phyloP scores from a whole-genome alignment of 2,113 vertebrate genomes.

The Pseudonaja textilis region DNA sequence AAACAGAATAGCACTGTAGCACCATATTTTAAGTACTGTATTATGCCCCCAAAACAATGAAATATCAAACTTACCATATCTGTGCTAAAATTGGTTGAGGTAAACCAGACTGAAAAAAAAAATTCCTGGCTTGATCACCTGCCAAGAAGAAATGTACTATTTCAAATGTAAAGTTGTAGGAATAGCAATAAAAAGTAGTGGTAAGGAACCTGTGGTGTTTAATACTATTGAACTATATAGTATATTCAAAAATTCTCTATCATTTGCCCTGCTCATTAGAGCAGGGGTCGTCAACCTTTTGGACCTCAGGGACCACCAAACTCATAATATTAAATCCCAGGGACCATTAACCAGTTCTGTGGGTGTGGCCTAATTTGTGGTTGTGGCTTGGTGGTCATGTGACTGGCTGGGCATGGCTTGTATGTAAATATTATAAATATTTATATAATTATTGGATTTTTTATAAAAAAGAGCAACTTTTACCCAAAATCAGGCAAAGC shows the following conservation, averaged over 20 bases:
- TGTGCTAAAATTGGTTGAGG: conserved; percentile 96
- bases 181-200: neutral
- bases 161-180: conserved; percentile 38
- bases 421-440: too few relatives aligned
- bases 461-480: too few relatives aligned
- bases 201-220: neutral
- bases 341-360: too few relatives aligned
- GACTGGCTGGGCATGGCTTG: too few relatives aligned
- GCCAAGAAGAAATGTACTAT: conserved; percentile 43
- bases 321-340: too few relatives aligned
- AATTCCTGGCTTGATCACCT: conserved; percentile 98
- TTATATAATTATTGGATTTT: too few relatives aligned
- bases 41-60: neutral
- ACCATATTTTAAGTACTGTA: neutral
- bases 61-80: conserved; percentile 86
- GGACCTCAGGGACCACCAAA: too few relatives aligned
- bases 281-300: too few relatives aligned
- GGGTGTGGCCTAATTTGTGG: too few relatives aligned
- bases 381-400: too few relatives aligned
- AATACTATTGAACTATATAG: neutral
- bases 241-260: neutral
- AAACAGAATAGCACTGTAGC: neutral
- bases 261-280: neutral
- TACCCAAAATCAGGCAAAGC: too few relatives aligned
- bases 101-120: conserved; percentile 97